These are phyloP conservation scores for Meandrusa payeni DNA, from an alignment of 2,888 invertebrate genomes.

Conservation along the genomic window DNA sequence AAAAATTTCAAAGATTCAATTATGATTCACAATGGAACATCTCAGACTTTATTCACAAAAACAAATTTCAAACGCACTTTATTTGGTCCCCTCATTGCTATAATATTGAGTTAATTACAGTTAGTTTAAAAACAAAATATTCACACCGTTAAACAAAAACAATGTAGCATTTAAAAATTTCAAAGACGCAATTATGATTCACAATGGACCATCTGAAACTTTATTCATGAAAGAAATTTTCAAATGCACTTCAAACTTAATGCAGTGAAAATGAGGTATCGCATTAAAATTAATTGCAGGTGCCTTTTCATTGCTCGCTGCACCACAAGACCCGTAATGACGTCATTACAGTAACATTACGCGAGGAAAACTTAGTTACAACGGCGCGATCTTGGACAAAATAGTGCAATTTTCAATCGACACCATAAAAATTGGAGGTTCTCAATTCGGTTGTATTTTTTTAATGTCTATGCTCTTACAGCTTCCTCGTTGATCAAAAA, in stretches of 20 bases:
- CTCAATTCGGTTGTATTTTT: too few species aligned
- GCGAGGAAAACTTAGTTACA: slow-evolving; percentile 6
- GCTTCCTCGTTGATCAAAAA: too few species aligned
- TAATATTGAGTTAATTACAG: too few species aligned
- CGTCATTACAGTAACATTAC: slow-evolving; percentile 21
- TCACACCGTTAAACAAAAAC: too few species aligned
- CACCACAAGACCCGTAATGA: slow-evolving; percentile 16
- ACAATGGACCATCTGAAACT: background rate
- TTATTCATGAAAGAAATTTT: slow-evolving; percentile 20
- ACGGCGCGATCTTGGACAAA: background rate
- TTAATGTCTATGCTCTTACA: too few species aligned
- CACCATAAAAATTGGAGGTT: too few species aligned
- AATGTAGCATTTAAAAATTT: background rate
- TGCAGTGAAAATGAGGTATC: slow-evolving; percentile 21
- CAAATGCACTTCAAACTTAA: slow-evolving; percentile 19
- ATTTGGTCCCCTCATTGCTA: too few species aligned
- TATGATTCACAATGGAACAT: background rate
- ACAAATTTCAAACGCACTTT: slow-evolving; percentile 21
- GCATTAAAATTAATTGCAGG: slow-evolving; percentile 25
- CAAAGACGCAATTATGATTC: background rate
- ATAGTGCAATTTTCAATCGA: slow-evolving; percentile 6
- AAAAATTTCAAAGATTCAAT: background rate
- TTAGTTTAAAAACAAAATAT: too few species aligned
- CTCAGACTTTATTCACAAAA: slow-evolving; percentile 7
- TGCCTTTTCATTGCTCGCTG: slow-evolving; percentile 17